These are phyloP conservation scores for Chloroceryle aenea DNA, from an alignment of 2,113 vertebrate species.

Conservation along the genomic window DNA sequence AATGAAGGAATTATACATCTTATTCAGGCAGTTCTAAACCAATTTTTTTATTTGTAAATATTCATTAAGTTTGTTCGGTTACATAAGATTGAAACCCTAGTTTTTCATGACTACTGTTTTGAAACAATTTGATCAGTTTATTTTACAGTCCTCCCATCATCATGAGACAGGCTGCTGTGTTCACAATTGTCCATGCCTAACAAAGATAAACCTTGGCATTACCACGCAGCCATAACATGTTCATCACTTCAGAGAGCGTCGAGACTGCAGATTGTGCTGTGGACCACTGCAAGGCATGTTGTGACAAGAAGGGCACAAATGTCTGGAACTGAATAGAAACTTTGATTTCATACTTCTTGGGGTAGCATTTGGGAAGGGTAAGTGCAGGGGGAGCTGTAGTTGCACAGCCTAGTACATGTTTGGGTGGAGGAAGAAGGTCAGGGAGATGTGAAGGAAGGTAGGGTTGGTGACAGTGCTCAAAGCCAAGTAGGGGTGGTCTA, in stretches of 20 bases:
- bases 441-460: not conserved
- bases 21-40: not conserved
- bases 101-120: not conserved
- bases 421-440: not conserved
- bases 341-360: not conserved
- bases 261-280: no score
- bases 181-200: not conserved
- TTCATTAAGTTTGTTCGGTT: not conserved
- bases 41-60: not conserved
- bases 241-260: not conserved
- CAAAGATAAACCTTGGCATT: not conserved
- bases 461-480: not conserved
- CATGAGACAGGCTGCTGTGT: not conserved
- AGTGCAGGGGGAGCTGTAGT: not conserved
- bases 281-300: not conserved
- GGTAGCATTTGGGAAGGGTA: not conserved
- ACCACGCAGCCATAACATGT: rapidly evolving
- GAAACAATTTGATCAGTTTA: not conserved
- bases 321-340: not conserved
- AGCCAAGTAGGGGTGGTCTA: rapidly evolving
- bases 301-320: rapidly evolving
- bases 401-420: not conserved
- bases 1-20: not conserved
- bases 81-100: not conserved
- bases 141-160: not conserved